Percentiles rank a stretch among this genome's conserved stretches.
Evolutionary conservation across 2,888 invertebrate species (phyloP).

Genomic region (Rotaria magnacalcarata): DNA sequence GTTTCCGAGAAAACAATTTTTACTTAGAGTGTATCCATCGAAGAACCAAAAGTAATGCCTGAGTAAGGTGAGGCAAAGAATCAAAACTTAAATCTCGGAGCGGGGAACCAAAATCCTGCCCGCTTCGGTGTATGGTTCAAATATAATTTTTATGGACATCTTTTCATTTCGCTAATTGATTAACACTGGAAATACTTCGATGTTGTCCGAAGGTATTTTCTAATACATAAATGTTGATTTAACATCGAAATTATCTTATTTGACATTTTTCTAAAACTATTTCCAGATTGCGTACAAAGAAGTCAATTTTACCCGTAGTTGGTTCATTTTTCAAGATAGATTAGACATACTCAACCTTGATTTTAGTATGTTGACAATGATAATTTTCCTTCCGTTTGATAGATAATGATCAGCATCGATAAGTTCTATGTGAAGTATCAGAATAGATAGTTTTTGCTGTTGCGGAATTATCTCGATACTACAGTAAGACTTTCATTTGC

Average conservation of each 20-base stretch:
- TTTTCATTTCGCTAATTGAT: conserved; percentile 65
- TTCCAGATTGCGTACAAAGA: conserved; percentile 80
- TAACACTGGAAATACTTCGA: conserved; percentile 81
- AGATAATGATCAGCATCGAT: background rate
- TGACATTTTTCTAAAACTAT: too few species aligned
- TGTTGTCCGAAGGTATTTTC: too few species aligned
- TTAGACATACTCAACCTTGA: conserved; percentile 67
- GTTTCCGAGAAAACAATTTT: too few species aligned
- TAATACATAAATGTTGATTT: too few species aligned
- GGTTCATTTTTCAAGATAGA: conserved; percentile 82
- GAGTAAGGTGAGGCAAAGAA: too few species aligned
- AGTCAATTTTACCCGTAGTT: conserved; percentile 79
- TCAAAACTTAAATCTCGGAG: too few species aligned
- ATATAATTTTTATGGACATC: conserved; percentile 78
- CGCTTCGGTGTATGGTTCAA: too few species aligned
- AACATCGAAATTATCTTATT: too few species aligned
- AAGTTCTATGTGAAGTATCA: background rate
- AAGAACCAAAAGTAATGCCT: too few species aligned
- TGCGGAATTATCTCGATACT: background rate
- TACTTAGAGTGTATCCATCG: too few species aligned
- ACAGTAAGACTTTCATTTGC: background rate
- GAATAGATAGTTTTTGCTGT: background rate
- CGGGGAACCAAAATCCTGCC: too few species aligned
- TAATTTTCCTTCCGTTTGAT: background rate
- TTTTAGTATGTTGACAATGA: too few species aligned